phyloP scores from a whole-genome alignment of 2,113 vertebrate species.

The Microcebus jonahi region DNA sequence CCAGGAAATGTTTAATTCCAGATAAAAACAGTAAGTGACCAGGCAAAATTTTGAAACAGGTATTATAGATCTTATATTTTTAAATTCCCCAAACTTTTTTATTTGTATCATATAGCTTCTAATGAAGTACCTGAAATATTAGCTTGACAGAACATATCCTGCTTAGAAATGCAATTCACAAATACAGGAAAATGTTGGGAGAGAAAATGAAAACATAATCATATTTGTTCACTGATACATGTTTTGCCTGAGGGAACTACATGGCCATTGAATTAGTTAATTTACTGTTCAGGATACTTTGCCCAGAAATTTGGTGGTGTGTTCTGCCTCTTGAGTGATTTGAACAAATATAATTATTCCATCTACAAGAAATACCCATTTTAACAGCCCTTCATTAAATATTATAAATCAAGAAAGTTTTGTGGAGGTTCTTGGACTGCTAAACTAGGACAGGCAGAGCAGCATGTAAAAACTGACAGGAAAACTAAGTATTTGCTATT shows the following conservation, averaged over 20 bases:
- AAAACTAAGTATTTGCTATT: background rate
- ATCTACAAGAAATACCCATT: conserved; percentile 20
- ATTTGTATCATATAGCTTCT: background rate
- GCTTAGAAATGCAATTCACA: conserved; percentile 4
- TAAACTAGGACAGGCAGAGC: background rate
- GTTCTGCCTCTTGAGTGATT: background rate
- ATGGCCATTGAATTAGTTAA: background rate
- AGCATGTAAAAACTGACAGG: background rate
- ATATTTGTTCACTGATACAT: background rate
- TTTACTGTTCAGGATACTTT: background rate
- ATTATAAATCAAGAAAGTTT: background rate
- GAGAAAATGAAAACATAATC: background rate
- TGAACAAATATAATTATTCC: background rate
- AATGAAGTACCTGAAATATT: background rate
- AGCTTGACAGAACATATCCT: background rate
- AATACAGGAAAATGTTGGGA: background rate
- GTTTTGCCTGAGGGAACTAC: background rate
- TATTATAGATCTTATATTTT: conserved; percentile 4
- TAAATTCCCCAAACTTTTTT: background rate
- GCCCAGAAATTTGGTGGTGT: background rate
- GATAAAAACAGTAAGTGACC: conserved; percentile 20
- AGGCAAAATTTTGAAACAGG: background rate
- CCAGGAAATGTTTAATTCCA: conserved; percentile 32
- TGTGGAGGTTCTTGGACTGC: background rate
- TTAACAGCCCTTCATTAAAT: conserved; percentile 11